Conservation (phyloP, 2,113 vertebrate genomes). For the Scopus umbretta region DNA sequence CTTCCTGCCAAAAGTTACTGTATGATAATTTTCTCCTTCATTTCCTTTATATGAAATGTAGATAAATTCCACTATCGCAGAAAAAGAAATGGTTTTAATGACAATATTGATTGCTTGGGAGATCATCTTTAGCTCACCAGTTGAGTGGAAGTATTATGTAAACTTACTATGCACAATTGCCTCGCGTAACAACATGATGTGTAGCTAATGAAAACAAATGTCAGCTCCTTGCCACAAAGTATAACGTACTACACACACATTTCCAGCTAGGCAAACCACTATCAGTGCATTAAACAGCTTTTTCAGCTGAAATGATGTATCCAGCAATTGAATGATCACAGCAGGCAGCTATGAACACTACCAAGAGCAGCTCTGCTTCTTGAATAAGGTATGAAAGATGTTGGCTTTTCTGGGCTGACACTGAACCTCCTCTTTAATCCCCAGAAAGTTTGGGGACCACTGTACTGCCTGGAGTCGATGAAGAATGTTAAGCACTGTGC, state of each 20-base stretch:
- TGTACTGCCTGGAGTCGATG: background rate
- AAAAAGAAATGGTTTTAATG: background rate
- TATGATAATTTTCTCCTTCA: background rate
- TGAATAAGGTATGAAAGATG: background rate
- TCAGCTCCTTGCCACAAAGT: background rate
- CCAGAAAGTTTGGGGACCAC: background rate
- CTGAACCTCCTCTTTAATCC: background rate
- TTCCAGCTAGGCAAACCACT: slow-evolving; percentile 30
- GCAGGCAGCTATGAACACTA: background rate
- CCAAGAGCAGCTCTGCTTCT: background rate
- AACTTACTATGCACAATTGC: background rate
- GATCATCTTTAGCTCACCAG: background rate
- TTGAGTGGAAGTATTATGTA: background rate
- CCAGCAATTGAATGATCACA: background rate
- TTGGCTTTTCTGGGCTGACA: background rate
- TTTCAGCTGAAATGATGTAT: background rate
- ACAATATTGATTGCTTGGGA: background rate
- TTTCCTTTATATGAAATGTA: background rate
- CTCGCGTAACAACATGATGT: background rate
- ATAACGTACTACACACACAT: background rate
- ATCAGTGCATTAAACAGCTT: background rate
- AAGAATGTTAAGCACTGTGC: background rate
- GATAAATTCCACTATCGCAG: background rate
- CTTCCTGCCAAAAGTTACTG: background rate
- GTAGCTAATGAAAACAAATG: slow-evolving; percentile 4